phyloP scores from a whole-genome alignment of 2,797 vertebrate species.

The Apogon talboti region DNA sequence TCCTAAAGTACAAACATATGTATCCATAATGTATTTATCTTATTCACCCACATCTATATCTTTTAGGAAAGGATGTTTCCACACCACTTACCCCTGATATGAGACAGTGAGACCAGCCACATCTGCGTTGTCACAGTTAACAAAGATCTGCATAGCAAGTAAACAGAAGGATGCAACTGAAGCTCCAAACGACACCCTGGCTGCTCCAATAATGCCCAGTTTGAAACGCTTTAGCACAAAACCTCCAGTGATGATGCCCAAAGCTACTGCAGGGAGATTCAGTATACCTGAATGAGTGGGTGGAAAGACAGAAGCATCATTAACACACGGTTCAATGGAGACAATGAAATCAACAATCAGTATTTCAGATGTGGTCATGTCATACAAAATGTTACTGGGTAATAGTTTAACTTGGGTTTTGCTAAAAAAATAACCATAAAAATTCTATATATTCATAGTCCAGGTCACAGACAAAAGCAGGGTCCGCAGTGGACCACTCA shows the following conservation, averaged over 20 bases:
- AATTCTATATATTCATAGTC: background rate
- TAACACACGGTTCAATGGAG: background rate
- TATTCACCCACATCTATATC: background rate
- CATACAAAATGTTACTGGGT: background rate
- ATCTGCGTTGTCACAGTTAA: conserved; percentile 88
- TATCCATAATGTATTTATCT: background rate
- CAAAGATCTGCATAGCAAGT: conserved; percentile 82
- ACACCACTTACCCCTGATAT: conserved; percentile 88
- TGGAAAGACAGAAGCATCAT: background rate
- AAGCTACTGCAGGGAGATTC: conserved; percentile 93
- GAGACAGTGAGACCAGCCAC: conserved; percentile 91
- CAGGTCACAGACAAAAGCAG: conserved; percentile 15
- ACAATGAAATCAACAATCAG: too few species aligned
- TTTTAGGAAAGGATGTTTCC: background rate
- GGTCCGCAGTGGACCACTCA: conserved; percentile 16
- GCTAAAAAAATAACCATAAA: background rate
- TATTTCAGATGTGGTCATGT: background rate
- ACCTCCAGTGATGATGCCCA: conserved; percentile 93
- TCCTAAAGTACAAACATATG: conserved; percentile 70
- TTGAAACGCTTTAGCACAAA: conserved; percentile 91
- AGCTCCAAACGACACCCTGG: conserved; percentile 84
- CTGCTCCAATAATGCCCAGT: conserved; percentile 86
- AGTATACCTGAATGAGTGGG: conserved; percentile 84
- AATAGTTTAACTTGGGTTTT: too few species aligned
- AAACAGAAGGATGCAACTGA: conserved; percentile 84